Conservation (phyloP, 2,113 vertebrate species). For the Neomonachus schauinslandi region DNA sequence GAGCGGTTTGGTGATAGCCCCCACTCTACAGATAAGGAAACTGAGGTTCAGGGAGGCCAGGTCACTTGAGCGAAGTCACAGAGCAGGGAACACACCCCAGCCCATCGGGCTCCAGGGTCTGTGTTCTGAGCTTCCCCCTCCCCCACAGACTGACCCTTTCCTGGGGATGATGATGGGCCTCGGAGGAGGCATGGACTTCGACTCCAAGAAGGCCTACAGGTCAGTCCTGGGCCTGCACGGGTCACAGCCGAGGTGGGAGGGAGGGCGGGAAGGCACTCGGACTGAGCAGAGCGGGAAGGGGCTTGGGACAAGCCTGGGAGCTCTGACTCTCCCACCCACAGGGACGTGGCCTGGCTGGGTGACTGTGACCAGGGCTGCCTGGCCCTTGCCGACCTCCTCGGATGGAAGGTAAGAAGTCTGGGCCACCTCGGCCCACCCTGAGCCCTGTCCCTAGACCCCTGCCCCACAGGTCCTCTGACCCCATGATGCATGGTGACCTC, state of each 20-base stretch:
- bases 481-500: not conserved
- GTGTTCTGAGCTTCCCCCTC: not conserved
- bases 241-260: not conserved
- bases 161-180: constrained; percentile 92
- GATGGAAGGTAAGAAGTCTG: constrained; percentile 91
- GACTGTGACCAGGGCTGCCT: constrained; percentile 94
- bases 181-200: constrained; percentile 94
- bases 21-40: not conserved
- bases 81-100: not conserved
- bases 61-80: not conserved
- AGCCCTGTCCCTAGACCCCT: not conserved
- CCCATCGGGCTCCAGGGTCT: not conserved
- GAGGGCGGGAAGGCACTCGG: fast-evolving
- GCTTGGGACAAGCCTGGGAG: not conserved
- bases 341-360: constrained; percentile 93
- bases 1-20: not conserved
- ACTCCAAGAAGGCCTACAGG: constrained; percentile 97
- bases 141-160: constrained; percentile 88
- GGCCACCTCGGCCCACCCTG: not conserved
- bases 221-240: constrained; percentile 66
- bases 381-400: constrained; percentile 92
- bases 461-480: not conserved
- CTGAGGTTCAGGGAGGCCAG: not conserved
- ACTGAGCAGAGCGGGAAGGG: not conserved
- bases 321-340: constrained; percentile 52